Evolutionary conservation across 2,113 vertebrate species (phyloP).

Genomic region (Laticauda colubrina): DNA sequence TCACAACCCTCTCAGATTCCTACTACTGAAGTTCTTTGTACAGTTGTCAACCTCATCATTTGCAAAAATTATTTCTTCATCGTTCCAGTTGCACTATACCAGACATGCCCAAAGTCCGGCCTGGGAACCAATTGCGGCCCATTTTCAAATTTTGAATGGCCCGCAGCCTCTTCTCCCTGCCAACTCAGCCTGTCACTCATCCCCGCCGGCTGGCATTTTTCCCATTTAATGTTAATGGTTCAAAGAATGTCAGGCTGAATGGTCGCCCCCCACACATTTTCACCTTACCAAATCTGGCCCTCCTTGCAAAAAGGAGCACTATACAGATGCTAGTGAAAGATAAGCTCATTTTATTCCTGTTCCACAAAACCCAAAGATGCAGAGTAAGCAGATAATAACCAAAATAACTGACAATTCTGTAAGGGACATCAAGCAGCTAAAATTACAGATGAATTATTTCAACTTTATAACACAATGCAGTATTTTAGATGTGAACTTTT

Average conservation of each 20-base stretch:
- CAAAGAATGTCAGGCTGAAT: too few species aligned
- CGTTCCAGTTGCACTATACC: not conserved
- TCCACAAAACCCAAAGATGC: not conserved
- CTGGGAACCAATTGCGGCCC: too few species aligned
- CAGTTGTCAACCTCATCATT: too few species aligned
- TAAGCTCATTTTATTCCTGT: not conserved
- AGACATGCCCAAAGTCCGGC: too few species aligned
- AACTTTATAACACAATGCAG: not conserved
- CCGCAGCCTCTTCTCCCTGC: too few species aligned
- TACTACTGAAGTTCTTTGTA: not conserved
- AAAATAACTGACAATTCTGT: not conserved
- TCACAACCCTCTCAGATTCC: not conserved
- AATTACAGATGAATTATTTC: not conserved
- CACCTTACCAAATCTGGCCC: too few species aligned
- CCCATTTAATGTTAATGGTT: too few species aligned
- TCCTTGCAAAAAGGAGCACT: too few species aligned
- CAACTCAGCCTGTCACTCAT: too few species aligned
- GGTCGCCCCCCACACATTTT: too few species aligned
- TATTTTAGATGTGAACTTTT: not conserved
- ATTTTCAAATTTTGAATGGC: too few species aligned
- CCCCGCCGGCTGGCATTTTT: too few species aligned
- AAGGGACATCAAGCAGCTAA: not conserved
- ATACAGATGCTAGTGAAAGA: not conserved
- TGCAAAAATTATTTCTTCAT: not conserved
- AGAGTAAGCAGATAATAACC: not conserved